Evolutionary conservation across 2,888 invertebrate genomes (phyloP).

Genomic region (Zaprionus lineosus): DNA sequence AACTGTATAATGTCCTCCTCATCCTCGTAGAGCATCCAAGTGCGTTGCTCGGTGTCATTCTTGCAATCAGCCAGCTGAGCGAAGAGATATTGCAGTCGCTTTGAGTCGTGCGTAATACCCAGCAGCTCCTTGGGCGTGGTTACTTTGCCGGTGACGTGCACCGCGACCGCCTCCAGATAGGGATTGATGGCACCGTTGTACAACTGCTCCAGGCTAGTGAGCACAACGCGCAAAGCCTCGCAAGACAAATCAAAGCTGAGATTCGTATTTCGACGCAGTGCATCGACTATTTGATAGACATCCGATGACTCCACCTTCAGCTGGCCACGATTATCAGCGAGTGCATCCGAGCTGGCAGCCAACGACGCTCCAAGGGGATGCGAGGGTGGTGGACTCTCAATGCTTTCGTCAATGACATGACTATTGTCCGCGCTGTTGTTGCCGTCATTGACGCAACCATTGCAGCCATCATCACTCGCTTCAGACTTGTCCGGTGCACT

Average conservation of each 20-base stretch:
- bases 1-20: conserved; percentile 94
- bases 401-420: conserved; percentile 79
- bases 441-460: conserved; percentile 51
- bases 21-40: conserved; percentile 97
- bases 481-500: conserved; percentile 74
- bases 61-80: conserved; percentile 93
- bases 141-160: conserved; percentile 86
- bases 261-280: conserved; percentile 91
- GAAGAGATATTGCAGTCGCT: conserved; percentile 91
- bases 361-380: conserved; percentile 35
- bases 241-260: conserved; percentile 93
- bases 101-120: conserved; percentile 91
- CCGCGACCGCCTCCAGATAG: conserved; percentile 86
- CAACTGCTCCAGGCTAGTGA: conserved; percentile 84
- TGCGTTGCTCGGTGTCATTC: conserved; percentile 96
- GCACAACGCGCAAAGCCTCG: conserved; percentile 91
- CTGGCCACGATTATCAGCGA: conserved; percentile 53
- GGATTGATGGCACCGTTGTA: conserved; percentile 85
- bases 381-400: conserved; percentile 74
- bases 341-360: conserved; percentile 5
- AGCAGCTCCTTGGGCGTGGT: conserved; percentile 86
- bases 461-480: conserved; percentile 70
- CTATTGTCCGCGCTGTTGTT: conserved; percentile 75
- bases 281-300: conserved; percentile 90
- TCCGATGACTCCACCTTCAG: conserved; percentile 82